These are phyloP conservation scores for Archilochus colubris DNA, from an alignment of 2,113 vertebrate species.

Conservation along the genomic window DNA sequence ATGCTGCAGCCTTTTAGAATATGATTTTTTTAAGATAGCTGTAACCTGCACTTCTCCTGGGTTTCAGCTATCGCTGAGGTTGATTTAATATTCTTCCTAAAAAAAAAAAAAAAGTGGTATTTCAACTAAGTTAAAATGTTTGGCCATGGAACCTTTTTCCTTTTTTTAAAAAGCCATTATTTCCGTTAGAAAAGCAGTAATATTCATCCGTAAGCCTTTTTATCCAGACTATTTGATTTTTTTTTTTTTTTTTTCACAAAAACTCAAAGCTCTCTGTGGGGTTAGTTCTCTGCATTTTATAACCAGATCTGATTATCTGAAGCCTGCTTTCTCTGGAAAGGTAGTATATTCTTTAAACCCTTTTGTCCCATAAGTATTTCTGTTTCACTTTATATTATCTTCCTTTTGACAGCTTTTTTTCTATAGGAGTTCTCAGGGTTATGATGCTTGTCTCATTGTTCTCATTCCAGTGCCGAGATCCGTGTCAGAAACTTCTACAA, in stretches of 20 bases:
- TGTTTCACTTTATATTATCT: slow-evolving; percentile 2
- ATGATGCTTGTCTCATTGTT: background rate
- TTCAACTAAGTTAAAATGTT: background rate
- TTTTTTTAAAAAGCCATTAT: background rate
- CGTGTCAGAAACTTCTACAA: background rate
- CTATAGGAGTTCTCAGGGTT: background rate
- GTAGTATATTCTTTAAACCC: background rate
- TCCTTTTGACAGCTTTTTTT: slow-evolving; percentile 5
- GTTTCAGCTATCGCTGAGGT: background rate
- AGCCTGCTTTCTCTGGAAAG: background rate
- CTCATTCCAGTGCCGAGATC: background rate
- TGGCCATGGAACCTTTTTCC: background rate
- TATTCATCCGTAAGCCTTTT: background rate
- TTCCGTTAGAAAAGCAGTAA: background rate
- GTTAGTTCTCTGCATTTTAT: background rate
- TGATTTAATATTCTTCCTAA: background rate
- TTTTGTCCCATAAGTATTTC: background rate
- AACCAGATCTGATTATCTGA: background rate
- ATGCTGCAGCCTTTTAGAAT: background rate
- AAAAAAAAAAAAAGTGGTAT: background rate
- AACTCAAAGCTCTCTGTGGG: background rate
- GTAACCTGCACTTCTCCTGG: background rate
- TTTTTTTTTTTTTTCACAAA: background rate
- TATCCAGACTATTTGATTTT: background rate
- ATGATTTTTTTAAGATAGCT: background rate